Percentiles rank a stretch among this genome's conserved stretches.
phyloP scores from a whole-genome alignment of 2,888 invertebrate genomes.

The Andrena haemorrhoa region DNA sequence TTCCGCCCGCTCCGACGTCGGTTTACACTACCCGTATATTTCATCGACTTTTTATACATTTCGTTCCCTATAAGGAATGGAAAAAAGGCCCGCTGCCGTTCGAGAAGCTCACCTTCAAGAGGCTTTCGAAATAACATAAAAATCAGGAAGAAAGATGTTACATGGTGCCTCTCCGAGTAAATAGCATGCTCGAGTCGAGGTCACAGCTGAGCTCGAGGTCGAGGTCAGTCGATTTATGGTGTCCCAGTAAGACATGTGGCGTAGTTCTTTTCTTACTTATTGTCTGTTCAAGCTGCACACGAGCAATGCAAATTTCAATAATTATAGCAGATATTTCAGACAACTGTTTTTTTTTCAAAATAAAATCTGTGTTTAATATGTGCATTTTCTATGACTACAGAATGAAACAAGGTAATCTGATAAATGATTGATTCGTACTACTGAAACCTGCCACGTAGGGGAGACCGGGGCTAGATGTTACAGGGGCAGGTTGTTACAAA shows the following conservation, averaged over 20 bases:
- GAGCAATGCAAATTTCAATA: no score
- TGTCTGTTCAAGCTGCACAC: background rate
- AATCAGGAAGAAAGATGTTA: conserved; percentile 1
- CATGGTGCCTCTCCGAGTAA: background rate
- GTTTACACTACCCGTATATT: conserved; percentile 12
- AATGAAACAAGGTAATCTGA: background rate
- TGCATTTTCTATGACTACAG: background rate
- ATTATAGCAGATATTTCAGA: background rate
- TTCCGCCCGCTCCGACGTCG: conserved; percentile 20
- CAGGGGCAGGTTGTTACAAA: no score
- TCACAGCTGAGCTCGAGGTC: conserved; percentile 1
- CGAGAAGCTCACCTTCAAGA: background rate
- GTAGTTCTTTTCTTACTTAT: conserved; percentile 4
- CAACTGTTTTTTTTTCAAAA: no score
- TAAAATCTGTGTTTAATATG: background rate
- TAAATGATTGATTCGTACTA: background rate
- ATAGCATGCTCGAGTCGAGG: conserved; percentile 24
- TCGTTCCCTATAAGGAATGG: background rate
- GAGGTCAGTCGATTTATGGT: conserved; percentile 32
- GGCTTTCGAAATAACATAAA: conserved; percentile 6
- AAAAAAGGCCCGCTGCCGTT: background rate
- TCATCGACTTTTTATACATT: conserved; percentile 13
- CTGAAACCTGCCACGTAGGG: background rate
- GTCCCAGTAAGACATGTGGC: background rate
- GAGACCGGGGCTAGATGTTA: no score